phyloP scores from a whole-genome alignment of 2,113 vertebrate species.

The Pachypanchax playfairii region DNA sequence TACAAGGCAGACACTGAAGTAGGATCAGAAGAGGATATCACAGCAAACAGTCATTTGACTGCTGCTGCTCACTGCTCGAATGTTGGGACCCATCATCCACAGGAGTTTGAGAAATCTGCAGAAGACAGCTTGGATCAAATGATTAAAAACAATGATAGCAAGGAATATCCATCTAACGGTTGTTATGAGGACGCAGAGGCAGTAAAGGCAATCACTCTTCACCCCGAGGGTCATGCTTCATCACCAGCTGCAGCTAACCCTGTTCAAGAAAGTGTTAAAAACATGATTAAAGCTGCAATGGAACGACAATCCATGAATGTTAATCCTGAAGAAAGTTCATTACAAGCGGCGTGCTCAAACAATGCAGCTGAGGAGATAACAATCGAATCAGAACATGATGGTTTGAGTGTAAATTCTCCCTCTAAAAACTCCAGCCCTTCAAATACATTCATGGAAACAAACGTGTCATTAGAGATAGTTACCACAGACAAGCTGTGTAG shows the following conservation, averaged over 20 bases:
- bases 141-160: conserved; percentile 31
- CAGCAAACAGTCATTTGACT: conserved; percentile 42
- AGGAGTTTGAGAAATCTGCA: conserved; percentile 49
- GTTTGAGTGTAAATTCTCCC: conserved; percentile 22
- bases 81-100: conserved; percentile 41
- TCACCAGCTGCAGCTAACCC: conserved; percentile 22
- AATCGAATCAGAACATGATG: conserved; percentile 21
- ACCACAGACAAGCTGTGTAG: conserved; percentile 56
- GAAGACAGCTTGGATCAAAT: conserved; percentile 31
- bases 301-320: conserved; percentile 30
- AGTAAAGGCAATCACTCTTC: conserved; percentile 43
- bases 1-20: conserved; percentile 45
- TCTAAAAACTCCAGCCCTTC: conserved; percentile 18
- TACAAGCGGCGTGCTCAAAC: conserved; percentile 15
- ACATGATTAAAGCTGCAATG: conserved; percentile 24
- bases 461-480: conserved; percentile 51
- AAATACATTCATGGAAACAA: conserved; percentile 26
- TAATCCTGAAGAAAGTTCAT: conserved; percentile 16
- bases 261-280: conserved; percentile 22
- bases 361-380: conserved; percentile 24
- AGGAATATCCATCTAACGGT: conserved; percentile 18
- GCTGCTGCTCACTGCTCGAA: conserved; percentile 44
- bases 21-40: conserved; percentile 42
- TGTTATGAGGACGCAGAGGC: conserved; percentile 30
- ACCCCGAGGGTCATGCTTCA: conserved; percentile 37